Base-by-base conservation (phyloP, 1,140 invertebrate species). In the Neodiprion fabricii region DNA sequence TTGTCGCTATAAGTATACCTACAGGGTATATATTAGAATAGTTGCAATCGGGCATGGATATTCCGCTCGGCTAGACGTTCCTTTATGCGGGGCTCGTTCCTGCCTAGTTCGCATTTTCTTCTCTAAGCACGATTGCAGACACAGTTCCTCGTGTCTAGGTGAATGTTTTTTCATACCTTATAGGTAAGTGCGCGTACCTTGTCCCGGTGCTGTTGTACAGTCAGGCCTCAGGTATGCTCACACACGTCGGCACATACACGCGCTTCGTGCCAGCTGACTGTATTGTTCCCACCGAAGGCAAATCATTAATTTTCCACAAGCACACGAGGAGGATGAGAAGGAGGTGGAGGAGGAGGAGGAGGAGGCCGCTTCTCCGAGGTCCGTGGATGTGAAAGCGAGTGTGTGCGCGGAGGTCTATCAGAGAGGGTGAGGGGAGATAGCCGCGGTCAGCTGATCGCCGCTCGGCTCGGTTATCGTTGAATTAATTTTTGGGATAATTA, bases 211-310 rank as follows among this genome's bases (percentile, higher is more conserved):
- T 3, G 28, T 40, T 40, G 28, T 40, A 40, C 28, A 2, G 28
- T 40, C 28, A 40, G 28, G 28, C 28, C 28, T 40, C 28, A 40
- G 28, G 28, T 40, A 40, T 40, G 28, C 5, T 40, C 28, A 40
- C 28, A 40, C 28, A 40, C 28, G 28, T 40, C 11, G 8, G 53
- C n/a, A 61, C 53, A 8, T 9, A 61, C 3, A 17, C 53, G 53
- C n/a, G n/a, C 11, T 61, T 5, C 53, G 5, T 61, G 83, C 80
- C 84, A 86, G 85, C 84, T 86, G 84, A 86, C 82, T 84, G 79
- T 85, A 85, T 86, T 86, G 84, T 86, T 85, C 82, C 82, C 83
- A 77, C 71, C 83, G 82, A 84, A 82, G 81, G 84, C 83, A 82
- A 82, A 82, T 85, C 85, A 85, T 86, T 85, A 86, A 86, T 86